Conservation (phyloP, 2,113 vertebrate genomes). For the Nycticebus coucang region DNA sequence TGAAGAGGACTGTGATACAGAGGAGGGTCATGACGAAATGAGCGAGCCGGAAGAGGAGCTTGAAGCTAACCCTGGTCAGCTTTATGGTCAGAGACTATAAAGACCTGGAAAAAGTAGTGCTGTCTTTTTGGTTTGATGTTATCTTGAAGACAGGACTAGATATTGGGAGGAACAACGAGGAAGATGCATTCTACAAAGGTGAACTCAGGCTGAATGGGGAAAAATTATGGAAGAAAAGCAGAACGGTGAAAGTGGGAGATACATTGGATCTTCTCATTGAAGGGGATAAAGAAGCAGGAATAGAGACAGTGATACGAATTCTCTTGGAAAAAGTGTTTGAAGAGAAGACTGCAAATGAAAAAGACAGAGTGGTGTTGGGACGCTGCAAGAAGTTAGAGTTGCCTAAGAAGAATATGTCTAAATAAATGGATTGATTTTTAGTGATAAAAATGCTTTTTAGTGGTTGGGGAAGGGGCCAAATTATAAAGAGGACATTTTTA, state of each 20-base stretch:
- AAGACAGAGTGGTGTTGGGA: conserved; percentile 90
- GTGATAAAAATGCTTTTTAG: neutral
- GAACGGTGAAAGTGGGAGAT: conserved; percentile 94
- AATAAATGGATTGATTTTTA: conserved; percentile 76
- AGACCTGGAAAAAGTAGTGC: conserved; percentile 92
- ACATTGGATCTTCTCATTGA: conserved; percentile 91
- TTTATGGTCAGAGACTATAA: conserved; percentile 92
- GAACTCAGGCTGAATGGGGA: conserved; percentile 96
- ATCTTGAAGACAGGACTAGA: conserved; percentile 94
- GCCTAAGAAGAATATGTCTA: conserved; percentile 87
- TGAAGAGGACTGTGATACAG: conserved; percentile 84
- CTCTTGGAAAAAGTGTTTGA: conserved; percentile 87
- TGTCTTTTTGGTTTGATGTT: conserved; percentile 93
- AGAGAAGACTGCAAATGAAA: conserved; percentile 89
- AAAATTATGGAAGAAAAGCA: conserved; percentile 97
- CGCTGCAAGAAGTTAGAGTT: conserved; percentile 93
- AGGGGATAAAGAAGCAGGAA: conserved; percentile 89
- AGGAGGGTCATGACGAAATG: conserved; percentile 77
- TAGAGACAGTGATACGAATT: conserved; percentile 91
- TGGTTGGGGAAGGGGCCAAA: neutral
- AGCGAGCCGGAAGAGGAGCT: conserved; percentile 88
- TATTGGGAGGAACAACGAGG: conserved; percentile 94
- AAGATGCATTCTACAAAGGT: conserved; percentile 95
- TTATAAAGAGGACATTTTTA: neutral
- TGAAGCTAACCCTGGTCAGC: conserved; percentile 82